phyloP scores from a whole-genome alignment of 2,888 invertebrate genomes.

The Nomada fucata region DNA sequence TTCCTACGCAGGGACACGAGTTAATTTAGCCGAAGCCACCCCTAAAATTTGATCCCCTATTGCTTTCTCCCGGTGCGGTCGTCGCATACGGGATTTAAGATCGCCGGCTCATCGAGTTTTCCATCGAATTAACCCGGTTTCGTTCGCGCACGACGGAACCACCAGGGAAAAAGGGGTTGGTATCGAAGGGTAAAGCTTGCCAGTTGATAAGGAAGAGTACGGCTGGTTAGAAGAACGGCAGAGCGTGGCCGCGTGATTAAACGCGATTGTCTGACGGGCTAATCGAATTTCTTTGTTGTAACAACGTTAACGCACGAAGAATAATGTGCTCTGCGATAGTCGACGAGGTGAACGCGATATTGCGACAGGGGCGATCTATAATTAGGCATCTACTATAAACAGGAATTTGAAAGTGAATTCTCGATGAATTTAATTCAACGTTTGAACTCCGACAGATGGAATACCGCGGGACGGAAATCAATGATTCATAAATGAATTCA shows the following conservation, averaged over 20 bases:
- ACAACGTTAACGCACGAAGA: slow-evolving; percentile 26
- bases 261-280: slow-evolving; percentile 3
- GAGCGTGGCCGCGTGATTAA: slow-evolving; percentile 16
- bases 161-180: neutral
- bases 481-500: no score
- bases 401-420: no score
- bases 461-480: neutral
- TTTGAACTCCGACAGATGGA: neutral
- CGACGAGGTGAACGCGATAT: slow-evolving; percentile 7
- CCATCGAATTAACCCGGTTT: slow-evolving; percentile 47
- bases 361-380: no score
- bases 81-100: slow-evolving; percentile 47
- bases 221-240: slow-evolving; percentile 15
- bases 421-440: neutral
- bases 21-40: slow-evolving; percentile 41
- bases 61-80: slow-evolving; percentile 21
- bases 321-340: slow-evolving; percentile 25
- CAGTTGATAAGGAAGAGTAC: slow-evolving; percentile 4
- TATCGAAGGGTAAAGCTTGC: slow-evolving; percentile 17
- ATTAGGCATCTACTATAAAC: neutral
- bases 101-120: slow-evolving; percentile 54
- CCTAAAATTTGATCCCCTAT: slow-evolving; percentile 43
- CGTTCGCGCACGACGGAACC: slow-evolving; percentile 14
- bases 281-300: slow-evolving; percentile 20
- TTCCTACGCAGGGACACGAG: slow-evolving; percentile 21